Evolutionary conservation across 2,797 vertebrate species (phyloP), one percentile per base, ranked within the genome.

Genomic region (Acrossocheilus fasciatus): DNA sequence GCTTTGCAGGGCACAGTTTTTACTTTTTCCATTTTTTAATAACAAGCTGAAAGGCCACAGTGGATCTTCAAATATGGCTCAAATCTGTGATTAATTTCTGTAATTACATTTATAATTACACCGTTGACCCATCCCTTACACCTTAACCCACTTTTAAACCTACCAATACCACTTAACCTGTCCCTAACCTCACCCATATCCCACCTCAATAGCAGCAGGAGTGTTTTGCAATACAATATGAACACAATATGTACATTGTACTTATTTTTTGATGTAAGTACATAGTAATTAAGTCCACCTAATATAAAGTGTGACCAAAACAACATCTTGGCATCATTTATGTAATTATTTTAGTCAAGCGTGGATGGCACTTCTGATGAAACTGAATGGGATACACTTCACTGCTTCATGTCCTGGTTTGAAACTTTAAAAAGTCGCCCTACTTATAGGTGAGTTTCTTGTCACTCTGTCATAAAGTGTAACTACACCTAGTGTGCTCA

Each of bases 401-500:
- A 62, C n/a, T 1, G 9, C n/a, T 30, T 41, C 15, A 77, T 77
- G 52, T 4, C 78, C 59, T 39, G 17, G 43, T 81, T 69, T 70
- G 11, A 34, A 66, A 47, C 41, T 50, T 81, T 20, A 45, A 62
- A 68, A 68, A 36, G 59, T 50, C 0, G 10, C 54, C 36, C 77
- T 64, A 26, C 77, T 79, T 62, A 39, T 34, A 78, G 62, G 43
- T 82, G 34, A 87, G 41, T 68, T 57, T 52, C 18, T 62, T 54
- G 57, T 84, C 64, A 84, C 36, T 86, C 36, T 43, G 43, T 84
- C 18, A 73, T n/a, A 79, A 34, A 11, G 70, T 66, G 20, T 79
- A 85, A 75, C 23, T 77, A 57, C 82, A 87, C 82, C 80, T 89
- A 82, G 45, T 74, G 72, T 69, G 47, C 45, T 70, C 73, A 14